Evolutionary conservation across 2,113 vertebrate genomes (phyloP).

Genomic region (Paedocypris sp.): DNA sequence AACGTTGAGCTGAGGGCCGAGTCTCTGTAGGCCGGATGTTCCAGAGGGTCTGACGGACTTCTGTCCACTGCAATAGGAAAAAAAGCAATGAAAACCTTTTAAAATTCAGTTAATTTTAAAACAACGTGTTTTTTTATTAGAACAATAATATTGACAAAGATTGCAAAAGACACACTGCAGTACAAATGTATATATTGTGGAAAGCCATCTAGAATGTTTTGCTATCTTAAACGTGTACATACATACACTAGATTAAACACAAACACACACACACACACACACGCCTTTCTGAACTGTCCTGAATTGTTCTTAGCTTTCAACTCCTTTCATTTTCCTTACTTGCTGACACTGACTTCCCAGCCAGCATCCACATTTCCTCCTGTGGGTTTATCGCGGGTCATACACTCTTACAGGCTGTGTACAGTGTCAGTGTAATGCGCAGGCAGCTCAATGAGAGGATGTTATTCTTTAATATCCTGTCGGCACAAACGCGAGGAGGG

Average conservation of each 20-base stretch:
- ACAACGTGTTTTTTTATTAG: too few species aligned
- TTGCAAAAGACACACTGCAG: too few species aligned
- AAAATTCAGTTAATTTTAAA: too few species aligned
- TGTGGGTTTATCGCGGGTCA: conserved; percentile 1
- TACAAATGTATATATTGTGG: too few species aligned
- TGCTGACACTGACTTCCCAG: conserved; percentile 31
- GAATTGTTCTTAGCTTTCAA: conserved; percentile 17
- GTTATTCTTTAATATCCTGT: conserved; percentile 8
- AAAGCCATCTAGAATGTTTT: too few species aligned
- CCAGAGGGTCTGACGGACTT: conserved; percentile 53
- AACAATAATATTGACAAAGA: too few species aligned
- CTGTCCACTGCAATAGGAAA: conserved; percentile 24
- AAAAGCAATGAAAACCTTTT: too few species aligned
- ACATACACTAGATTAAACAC: too few species aligned
- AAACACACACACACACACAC: not conserved
- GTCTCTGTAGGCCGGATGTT: conserved; percentile 54
- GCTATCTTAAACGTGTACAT: too few species aligned
- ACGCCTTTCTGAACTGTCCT: not conserved
- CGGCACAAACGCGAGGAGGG: not conserved
- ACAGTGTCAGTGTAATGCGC: not conserved
- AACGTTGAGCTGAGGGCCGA: conserved; percentile 65
- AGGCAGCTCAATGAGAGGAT: conserved; percentile 21
- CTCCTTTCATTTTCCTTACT: conserved; percentile 11
- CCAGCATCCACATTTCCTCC: conserved; percentile 16
- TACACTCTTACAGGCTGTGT: not conserved